phyloP scores from a whole-genome alignment of 2,113 vertebrate species.

The Pipa parva region DNA sequence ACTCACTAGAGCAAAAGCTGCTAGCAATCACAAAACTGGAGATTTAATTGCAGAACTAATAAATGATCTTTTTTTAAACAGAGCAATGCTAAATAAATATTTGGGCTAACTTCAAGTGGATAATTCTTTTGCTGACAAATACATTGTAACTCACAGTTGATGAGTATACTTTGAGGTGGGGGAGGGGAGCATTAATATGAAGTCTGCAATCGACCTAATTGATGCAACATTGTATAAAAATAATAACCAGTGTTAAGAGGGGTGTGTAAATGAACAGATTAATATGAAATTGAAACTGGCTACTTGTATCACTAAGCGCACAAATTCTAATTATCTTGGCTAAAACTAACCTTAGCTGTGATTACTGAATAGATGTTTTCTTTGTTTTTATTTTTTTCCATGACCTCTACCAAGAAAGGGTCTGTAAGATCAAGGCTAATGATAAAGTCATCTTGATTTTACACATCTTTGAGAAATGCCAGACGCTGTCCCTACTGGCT shows the following conservation, averaged over 20 bases:
- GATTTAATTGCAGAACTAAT: too few species aligned
- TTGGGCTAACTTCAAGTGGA: background rate
- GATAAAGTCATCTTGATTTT: background rate
- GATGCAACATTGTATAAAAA: too few species aligned
- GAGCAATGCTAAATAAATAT: too few species aligned
- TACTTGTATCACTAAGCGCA: background rate
- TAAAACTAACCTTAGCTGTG: constrained; percentile 1
- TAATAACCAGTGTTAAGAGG: background rate
- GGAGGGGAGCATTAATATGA: too few species aligned
- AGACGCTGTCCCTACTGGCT: background rate
- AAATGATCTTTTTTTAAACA: too few species aligned
- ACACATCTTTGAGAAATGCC: constrained; percentile 18
- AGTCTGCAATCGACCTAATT: too few species aligned
- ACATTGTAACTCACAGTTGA: background rate
- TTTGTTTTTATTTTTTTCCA: background rate
- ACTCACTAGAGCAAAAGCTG: too few species aligned
- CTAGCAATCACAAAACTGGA: too few species aligned
- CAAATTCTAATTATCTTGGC: background rate
- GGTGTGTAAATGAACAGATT: background rate
- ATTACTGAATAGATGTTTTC: constrained; percentile 1
- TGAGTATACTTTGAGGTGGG: too few species aligned
- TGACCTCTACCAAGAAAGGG: constrained; percentile 22
- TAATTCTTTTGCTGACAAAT: background rate
- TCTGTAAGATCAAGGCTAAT: constrained; percentile 29
- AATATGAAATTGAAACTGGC: background rate